Evolutionary conservation across 2,113 vertebrate genomes (phyloP).

Genomic region (Tapirus terrestris): DNA sequence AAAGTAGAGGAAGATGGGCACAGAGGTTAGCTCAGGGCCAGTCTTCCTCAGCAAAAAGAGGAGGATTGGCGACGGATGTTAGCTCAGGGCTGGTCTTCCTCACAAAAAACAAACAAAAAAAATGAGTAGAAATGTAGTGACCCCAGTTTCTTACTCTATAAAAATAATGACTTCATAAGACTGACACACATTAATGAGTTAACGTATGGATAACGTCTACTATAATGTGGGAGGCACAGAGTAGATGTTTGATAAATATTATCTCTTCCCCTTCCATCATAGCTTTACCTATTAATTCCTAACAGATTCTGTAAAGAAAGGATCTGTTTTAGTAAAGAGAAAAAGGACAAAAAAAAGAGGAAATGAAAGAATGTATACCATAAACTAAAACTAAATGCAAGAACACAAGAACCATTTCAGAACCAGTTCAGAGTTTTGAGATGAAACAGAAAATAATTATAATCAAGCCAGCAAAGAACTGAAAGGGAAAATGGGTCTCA

Average conservation of each 20-base stretch:
- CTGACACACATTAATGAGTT: neutral
- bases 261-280: neutral
- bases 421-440: constrained; percentile 25
- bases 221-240: neutral
- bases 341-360: neutral
- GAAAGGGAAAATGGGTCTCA: constrained; percentile 6
- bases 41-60: too few species aligned
- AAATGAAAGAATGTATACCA: constrained; percentile 41
- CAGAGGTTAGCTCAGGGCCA: too few species aligned
- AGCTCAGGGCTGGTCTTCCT: too few species aligned
- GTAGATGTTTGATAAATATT: neutral
- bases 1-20: too few species aligned
- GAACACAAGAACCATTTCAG: neutral
- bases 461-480: constrained; percentile 54
- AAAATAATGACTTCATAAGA: neutral
- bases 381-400: constrained; percentile 65
- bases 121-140: constrained; percentile 19
- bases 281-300: constrained; percentile 4
- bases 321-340: constrained; percentile 37
- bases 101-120: neutral
- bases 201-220: neutral
- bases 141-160: constrained; percentile 26
- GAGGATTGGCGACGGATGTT: too few species aligned
- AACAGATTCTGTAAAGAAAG: constrained; percentile 34
- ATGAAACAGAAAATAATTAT: constrained; percentile 41